A percentile compares a stretch with the other conserved stretches of the same genome.
Evolutionary conservation across 2,113 vertebrate species (phyloP).

Genomic region (Nibea coibor): DNA sequence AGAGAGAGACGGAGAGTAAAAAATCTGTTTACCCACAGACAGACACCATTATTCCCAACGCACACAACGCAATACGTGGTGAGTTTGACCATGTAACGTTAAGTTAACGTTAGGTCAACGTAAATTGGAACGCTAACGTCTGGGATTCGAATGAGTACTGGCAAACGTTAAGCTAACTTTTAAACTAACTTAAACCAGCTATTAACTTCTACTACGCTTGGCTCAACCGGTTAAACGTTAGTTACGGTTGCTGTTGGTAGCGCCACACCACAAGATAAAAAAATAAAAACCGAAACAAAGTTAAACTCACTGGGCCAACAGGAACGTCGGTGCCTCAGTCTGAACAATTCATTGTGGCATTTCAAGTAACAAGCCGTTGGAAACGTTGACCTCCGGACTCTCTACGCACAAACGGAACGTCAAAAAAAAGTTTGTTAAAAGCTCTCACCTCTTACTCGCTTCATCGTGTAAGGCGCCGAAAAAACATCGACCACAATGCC

Average conservation of each 20-base stretch:
- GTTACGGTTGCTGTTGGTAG: too few species aligned
- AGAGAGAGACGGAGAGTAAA: slow-evolving; percentile 29
- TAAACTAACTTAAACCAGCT: slow-evolving; percentile 15
- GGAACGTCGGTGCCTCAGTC: slow-evolving; percentile 14
- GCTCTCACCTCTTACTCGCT: slow-evolving; percentile 68
- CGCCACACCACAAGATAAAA: not conserved
- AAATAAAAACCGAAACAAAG: slow-evolving; percentile 36
- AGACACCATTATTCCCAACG: not conserved
- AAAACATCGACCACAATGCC: slow-evolving; percentile 36
- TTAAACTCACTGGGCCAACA: slow-evolving; percentile 38
- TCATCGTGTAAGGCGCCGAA: slow-evolving; percentile 54
- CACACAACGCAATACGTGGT: too few species aligned
- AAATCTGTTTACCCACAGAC: slow-evolving; percentile 10
- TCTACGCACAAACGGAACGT: not conserved
- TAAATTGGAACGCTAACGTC: not conserved
- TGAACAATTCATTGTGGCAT: slow-evolving; percentile 67
- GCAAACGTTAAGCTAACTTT: not conserved
- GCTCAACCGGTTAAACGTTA: not conserved
- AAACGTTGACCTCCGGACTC: slow-evolving; percentile 1
- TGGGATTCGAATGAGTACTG: slow-evolving; percentile 10
- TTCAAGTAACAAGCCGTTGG: slow-evolving; percentile 40
- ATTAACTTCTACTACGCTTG: not conserved
- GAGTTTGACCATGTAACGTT: too few species aligned
- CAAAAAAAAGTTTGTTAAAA: slow-evolving; percentile 3
- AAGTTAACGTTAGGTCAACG: not conserved